Evolutionary conservation across 2,113 vertebrate genomes (phyloP).

Genomic region (Mungos mungo): DNA sequence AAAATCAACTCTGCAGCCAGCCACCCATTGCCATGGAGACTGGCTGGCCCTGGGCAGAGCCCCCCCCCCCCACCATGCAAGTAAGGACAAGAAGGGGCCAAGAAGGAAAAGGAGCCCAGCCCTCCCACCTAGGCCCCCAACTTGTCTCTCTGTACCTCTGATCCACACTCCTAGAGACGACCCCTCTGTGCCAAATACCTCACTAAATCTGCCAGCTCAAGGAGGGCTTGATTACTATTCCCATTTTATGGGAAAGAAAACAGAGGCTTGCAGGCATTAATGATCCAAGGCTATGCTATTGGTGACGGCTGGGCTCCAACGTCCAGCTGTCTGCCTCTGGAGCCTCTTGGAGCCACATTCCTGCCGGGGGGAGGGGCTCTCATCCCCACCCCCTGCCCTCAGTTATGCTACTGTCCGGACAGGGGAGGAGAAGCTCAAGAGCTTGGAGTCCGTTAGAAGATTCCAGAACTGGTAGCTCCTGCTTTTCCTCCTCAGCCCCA

Average conservation of each 20-base stretch:
- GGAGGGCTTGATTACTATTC: not conserved
- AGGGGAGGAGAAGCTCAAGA: not conserved
- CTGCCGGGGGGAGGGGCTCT: not conserved
- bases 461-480: not conserved
- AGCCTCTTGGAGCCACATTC: not conserved
- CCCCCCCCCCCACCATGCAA: too few relatives aligned
- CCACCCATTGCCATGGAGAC: fast-evolving
- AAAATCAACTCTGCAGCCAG: not conserved
- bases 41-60: not conserved
- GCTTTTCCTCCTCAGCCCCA: not conserved
- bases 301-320: not conserved
- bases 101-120: not conserved
- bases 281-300: too few relatives aligned
- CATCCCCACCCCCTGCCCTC: not conserved
- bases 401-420: not conserved
- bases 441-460: not conserved
- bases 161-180: not conserved
- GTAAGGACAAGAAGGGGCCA: not conserved
- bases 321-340: not conserved
- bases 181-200: not conserved
- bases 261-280: not conserved
- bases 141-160: not conserved
- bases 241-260: not conserved
- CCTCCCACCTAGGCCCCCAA: not conserved
- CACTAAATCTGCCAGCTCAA: not conserved